Percentiles rank a stretch among this genome's conserved stretches.
Conservation (phyloP, 2,113 vertebrate species). For the Centropristis striata region DNA sequence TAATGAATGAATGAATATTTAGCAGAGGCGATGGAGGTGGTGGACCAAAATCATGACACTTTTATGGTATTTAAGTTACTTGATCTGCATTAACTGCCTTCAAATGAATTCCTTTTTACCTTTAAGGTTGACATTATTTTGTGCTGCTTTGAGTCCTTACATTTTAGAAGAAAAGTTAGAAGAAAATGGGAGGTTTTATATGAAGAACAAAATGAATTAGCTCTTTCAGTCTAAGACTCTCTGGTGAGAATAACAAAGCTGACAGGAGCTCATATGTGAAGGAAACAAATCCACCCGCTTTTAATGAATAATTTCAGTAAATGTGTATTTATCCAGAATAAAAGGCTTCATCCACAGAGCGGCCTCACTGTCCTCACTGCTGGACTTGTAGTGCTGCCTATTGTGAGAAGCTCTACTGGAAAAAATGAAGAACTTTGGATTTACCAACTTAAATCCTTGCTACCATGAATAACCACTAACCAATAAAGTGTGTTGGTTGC, state of each 20-base stretch:
- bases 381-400: neutral
- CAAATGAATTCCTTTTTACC: neutral
- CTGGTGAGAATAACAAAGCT: neutral
- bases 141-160: neutral
- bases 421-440: constrained; percentile 2
- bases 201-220: neutral
- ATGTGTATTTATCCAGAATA: neutral
- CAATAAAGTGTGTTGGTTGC: neutral
- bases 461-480: constrained; percentile 1
- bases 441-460: neutral
- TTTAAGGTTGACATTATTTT: neutral
- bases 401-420: neutral
- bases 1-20: too few species aligned
- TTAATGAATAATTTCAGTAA: neutral
- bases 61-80: neutral
- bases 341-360: neutral
- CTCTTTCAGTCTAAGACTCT: neutral
- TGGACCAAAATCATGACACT: neutral
- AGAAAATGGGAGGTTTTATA: neutral
- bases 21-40: neutral
- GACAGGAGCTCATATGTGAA: neutral
- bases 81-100: neutral
- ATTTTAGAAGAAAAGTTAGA: neutral
- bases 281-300: neutral
- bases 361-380: neutral